Evolutionary conservation across 2,797 vertebrate genomes (phyloP), one percentile per base, ranked within the genome.

Genomic region (Sebastes iracundus): DNA sequence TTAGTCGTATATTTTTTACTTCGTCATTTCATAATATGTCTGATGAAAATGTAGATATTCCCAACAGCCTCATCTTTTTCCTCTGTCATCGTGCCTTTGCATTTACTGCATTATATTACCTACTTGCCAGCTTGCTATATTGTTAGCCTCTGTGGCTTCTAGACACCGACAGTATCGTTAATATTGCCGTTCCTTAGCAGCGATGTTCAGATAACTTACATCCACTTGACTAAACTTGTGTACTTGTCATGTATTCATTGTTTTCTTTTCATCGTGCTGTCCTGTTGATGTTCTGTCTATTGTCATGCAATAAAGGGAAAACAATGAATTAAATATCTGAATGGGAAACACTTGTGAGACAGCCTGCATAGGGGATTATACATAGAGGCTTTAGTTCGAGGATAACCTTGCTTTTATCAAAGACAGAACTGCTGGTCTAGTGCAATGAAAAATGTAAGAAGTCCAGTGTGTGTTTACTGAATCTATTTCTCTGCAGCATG

Each of bases 391-490:
- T 71, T 10, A 49, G 18, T 62, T 61, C 1, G 25, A 13, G 56
- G 55, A 67, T 62, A 56, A 75, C 25, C 25, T 25, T 75, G 7
- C 72, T 23, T 72, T 73, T 63, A 68, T 66, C 20, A 70, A 71
- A 76, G 16, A 38, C 55, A 75, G 46, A 86, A 60, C 7, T 58
- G 65, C 53, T 77, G 61, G 27, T 69, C 20, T 60, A 22, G 6
- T n/a, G 63, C 66, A 14, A 52, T 22, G 11, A 71, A 65, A 64
- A 77, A 70, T 49, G 46, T 2, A 69, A 77, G 72, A 63, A 27
- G 49, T 69, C 64, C 42, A 22, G 8, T 18, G 13, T 75, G 58
- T 85, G 71, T 78, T 89, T 83, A 79, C 83, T 28, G 18, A 75
- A 79, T 63, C 38, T 33, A 42, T 75, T 77, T 85, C 62, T 78